phyloP scores from a whole-genome alignment of 2,888 invertebrate genomes.

The Ophioninae sp. region DNA sequence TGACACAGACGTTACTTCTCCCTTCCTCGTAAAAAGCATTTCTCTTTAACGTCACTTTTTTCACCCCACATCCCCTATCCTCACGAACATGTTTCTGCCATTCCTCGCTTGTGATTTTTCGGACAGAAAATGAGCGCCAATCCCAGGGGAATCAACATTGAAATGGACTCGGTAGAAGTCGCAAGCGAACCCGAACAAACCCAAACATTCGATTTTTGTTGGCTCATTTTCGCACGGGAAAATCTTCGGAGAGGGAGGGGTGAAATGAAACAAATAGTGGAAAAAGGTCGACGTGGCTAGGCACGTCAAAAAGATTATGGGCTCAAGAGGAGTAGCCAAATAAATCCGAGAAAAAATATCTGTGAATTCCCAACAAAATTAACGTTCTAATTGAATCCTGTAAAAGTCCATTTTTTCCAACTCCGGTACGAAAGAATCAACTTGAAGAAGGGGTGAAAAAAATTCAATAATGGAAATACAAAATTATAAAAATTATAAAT shows the following conservation, averaged over 20 bases:
- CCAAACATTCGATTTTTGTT: background rate
- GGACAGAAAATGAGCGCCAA: background rate
- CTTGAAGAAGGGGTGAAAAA: background rate
- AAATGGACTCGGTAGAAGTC: too few species aligned
- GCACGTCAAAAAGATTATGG: too few species aligned
- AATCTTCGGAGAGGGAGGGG: background rate
- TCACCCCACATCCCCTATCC: background rate
- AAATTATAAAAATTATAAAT: too few species aligned
- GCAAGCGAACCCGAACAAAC: too few species aligned
- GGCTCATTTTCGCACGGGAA: background rate
- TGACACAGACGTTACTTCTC: conserved; percentile 19
- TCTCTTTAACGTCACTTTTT: conserved; percentile 8
- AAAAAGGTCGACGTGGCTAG: background rate
- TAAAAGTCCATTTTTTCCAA: too few species aligned
- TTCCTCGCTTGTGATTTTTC: conserved; percentile 1
- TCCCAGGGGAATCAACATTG: background rate
- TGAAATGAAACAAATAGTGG: background rate
- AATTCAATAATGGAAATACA: conserved; percentile 20
- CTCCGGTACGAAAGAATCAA: too few species aligned
- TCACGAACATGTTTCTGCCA: background rate
- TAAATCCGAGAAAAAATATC: too few species aligned
- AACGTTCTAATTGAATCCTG: too few species aligned
- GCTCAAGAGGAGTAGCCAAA: too few species aligned
- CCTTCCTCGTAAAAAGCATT: conserved; percentile 21
- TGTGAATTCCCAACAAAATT: too few species aligned